These are phyloP conservation scores for Enteromius radiatus DNA, from an alignment of 2,797 vertebrate species.

Conservation along the genomic window DNA sequence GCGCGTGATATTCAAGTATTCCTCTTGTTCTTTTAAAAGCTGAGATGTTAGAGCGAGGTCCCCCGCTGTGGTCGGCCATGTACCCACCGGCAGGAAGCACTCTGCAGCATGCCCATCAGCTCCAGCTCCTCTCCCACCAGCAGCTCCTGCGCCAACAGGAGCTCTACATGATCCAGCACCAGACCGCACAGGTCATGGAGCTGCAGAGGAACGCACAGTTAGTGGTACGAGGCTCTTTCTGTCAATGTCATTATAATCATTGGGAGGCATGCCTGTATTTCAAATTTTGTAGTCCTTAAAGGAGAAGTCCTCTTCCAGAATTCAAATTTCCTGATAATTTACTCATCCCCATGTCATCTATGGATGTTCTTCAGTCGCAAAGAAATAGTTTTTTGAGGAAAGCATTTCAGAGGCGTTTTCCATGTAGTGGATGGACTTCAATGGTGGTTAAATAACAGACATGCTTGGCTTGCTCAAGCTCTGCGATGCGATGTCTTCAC, in stretches of 20 bases:
- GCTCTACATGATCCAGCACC: constrained; percentile 95
- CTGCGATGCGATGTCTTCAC: too few species aligned
- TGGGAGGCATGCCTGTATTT: background rate
- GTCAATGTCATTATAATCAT: constrained; percentile 7
- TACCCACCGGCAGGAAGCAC: constrained; percentile 86
- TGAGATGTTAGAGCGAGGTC: constrained; percentile 91
- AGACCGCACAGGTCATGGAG: constrained; percentile 94
- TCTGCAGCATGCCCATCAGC: constrained; percentile 95
- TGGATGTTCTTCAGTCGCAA: too few species aligned
- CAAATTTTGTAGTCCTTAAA: constrained; percentile 9
- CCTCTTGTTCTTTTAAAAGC: constrained; percentile 67
- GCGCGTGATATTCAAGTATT: constrained; percentile 19
- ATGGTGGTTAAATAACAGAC: too few species aligned
- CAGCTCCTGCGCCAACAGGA: constrained; percentile 96
- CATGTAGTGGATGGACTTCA: too few species aligned
- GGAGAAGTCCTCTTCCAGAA: background rate
- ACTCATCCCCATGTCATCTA: too few species aligned
- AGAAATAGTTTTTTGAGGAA: too few species aligned
- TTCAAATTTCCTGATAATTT: background rate
- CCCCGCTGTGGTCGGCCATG: constrained; percentile 89
- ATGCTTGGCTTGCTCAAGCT: too few species aligned
- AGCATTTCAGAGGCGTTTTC: too few species aligned
- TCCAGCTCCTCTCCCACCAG: constrained; percentile 97
- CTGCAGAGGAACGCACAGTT: constrained; percentile 93
- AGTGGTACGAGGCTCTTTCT: constrained; percentile 78